phyloP scores from a whole-genome alignment of 2,797 vertebrate species.

The Sorex maritimensis region DNA sequence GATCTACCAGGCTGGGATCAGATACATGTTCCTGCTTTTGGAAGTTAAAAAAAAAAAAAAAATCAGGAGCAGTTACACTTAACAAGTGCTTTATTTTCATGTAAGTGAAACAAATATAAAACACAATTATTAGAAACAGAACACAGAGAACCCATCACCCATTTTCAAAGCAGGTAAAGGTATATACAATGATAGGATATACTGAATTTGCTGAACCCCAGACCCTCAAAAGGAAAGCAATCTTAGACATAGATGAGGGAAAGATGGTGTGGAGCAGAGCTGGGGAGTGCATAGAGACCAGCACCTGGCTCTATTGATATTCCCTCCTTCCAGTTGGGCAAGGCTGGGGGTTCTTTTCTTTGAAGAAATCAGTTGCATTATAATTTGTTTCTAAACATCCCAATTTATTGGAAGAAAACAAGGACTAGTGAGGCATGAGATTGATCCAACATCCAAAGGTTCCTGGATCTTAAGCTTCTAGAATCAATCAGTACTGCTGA shows the following conservation, averaged over 20 bases:
- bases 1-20: not conserved
- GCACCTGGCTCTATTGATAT: not conserved
- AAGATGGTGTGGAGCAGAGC: not conserved
- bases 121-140: conserved; percentile 84
- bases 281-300: not conserved
- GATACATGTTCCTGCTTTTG: not conserved
- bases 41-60: not conserved
- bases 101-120: conserved; percentile 77
- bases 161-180: conserved; percentile 64
- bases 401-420: conserved; percentile 51
- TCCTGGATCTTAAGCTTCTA: not conserved
- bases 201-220: conserved; percentile 22
- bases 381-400: conserved; percentile 42
- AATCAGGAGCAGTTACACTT: not conserved
- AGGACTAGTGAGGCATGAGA: not conserved
- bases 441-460: not conserved
- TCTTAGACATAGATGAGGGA: not conserved
- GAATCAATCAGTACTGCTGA: not conserved
- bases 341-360: not conserved
- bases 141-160: conserved; percentile 48
- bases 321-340: not conserved
- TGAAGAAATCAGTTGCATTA: conserved; percentile 29
- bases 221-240: conserved; percentile 52
- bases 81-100: conserved; percentile 88
- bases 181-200: not conserved